Base-by-base conservation (phyloP, 2,797 vertebrate species). In the Eidolon dupreanum region DNA sequence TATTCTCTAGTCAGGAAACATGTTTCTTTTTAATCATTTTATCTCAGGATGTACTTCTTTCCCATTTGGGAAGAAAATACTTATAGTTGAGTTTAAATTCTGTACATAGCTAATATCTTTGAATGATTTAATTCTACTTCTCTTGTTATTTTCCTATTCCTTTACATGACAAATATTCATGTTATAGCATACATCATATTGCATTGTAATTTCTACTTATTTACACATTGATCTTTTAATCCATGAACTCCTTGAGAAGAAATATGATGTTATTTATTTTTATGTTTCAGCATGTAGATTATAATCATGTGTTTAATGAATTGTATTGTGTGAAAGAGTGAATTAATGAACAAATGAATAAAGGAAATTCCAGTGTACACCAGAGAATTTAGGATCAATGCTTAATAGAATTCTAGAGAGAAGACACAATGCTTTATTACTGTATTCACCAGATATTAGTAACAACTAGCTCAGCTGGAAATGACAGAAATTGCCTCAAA, bases 41-140 rank as follows among this genome's bases (percentile, higher is more conserved):
- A 88, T 92, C 82, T 95, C 68, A 97, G 75, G 46, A 97, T 95
- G 68, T 75, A 79, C 78, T 95, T 94, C 31, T 86, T 96, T 94
- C 24, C 46, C 88, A 75, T 92, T 91, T 74, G 31, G 51, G 43
- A 90, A 96, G 36, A 88, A 74, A 93, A 91, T 96, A 86, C 97
- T 95, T 94, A 70, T 83, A 91, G 41, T 33, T 66, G 59, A 94
- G 90, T 90, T 73, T 96, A 92, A 53, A 86, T 68, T 92, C 59
- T 88, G 22, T 82, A 82, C 59, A 94, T 85, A 94, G 65, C n/a
- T 70, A 53, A 77, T 16, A 90, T 65, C 41, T 53, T 41, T 88
- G 19, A 43, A 8, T 79, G 33, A 91, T 96, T 94, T 79, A 71
- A 82, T 83, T 51, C 74, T 11, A 78, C 8, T 78, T 88, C 6